Evolutionary conservation across 2,113 vertebrate genomes (phyloP).

Genomic region (Todiramphus chloris): DNA sequence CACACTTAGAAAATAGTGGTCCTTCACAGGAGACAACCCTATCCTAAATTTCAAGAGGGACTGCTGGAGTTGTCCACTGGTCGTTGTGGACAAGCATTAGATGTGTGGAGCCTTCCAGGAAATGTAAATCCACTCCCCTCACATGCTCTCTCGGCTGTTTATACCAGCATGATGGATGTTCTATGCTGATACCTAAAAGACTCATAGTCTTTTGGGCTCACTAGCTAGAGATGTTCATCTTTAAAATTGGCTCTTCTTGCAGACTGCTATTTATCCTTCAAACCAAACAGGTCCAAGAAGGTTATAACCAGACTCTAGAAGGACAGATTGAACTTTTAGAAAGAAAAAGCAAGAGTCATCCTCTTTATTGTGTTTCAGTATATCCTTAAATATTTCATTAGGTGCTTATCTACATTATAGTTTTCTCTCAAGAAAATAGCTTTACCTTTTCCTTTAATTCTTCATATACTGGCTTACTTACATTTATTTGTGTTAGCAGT

Average conservation of each 20-base stretch:
- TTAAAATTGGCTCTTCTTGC: background rate
- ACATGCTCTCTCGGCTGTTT: background rate
- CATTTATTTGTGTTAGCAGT: background rate
- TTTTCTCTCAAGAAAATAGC: background rate
- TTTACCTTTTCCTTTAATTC: background rate
- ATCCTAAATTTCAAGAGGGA: background rate
- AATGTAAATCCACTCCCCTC: background rate
- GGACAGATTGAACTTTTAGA: background rate
- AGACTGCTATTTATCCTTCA: background rate
- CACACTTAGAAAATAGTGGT: background rate
- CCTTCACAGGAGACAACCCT: background rate
- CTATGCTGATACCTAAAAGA: background rate
- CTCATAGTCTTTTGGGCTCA: background rate
- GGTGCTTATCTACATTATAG: background rate
- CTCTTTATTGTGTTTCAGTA: background rate
- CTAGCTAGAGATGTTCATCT: background rate
- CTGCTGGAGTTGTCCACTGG: background rate
- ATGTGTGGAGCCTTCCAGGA: background rate
- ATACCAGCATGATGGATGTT: background rate
- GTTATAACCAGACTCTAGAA: background rate
- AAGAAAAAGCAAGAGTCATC: background rate
- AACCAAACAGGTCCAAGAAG: background rate
- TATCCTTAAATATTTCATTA: background rate
- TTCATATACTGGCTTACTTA: background rate
- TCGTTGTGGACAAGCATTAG: background rate